phyloP scores from a whole-genome alignment of 2,113 vertebrate species.

The Naja naja region DNA sequence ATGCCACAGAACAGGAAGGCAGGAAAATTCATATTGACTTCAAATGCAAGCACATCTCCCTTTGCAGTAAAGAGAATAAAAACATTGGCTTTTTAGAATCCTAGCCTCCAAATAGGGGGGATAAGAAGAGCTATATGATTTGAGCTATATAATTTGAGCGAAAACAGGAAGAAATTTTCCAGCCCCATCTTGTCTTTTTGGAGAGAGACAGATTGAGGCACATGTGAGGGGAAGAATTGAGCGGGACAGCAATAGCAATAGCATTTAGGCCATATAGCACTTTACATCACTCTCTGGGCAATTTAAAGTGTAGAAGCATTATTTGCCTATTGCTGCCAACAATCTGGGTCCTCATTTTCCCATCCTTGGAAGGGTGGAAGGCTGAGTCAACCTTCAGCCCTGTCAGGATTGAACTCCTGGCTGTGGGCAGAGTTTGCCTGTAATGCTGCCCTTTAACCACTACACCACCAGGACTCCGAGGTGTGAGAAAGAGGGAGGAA shows the following conservation, averaged over 20 bases:
- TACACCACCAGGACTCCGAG: background rate
- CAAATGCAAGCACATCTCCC: background rate
- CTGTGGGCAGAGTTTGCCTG: background rate
- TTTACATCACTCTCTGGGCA: background rate
- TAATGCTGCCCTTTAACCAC: background rate
- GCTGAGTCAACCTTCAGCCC: background rate
- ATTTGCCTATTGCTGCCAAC: background rate
- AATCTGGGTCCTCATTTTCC: background rate
- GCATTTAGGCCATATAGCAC: background rate
- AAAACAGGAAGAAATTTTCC: background rate
- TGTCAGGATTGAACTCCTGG: background rate
- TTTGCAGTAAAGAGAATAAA: background rate
- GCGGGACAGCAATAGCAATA: background rate
- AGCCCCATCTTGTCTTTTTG: background rate
- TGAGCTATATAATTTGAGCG: background rate
- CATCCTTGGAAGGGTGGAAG: background rate
- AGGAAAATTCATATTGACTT: background rate
- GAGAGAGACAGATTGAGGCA: background rate
- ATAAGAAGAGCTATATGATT: background rate
- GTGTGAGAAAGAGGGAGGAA: background rate
- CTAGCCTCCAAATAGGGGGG: background rate
- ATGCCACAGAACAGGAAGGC: background rate
- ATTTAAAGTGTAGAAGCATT: background rate
- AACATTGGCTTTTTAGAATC: background rate
- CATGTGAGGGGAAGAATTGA: background rate